Evolutionary conservation across 2,797 vertebrate species (phyloP).

Genomic region (Gymnothorax reevesii): DNA sequence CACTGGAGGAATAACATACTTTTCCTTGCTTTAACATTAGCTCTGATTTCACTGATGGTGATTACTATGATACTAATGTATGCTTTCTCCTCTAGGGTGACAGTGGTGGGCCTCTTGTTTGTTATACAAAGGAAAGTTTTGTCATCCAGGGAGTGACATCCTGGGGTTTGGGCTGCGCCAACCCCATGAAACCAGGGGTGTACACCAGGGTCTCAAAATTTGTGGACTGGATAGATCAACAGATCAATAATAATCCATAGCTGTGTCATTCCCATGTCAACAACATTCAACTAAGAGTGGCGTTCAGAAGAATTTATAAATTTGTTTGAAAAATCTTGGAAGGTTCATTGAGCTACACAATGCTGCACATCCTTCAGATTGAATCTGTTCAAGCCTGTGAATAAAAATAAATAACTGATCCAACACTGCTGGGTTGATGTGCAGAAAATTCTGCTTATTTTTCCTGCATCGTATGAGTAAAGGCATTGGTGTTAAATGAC

Average conservation of each 20-base stretch:
- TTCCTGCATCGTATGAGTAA: background rate
- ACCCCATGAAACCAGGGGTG: slow-evolving; percentile 90
- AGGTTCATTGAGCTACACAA: background rate
- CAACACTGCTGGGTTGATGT: background rate
- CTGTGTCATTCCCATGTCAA: background rate
- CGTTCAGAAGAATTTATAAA: background rate
- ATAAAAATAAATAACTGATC: slow-evolving; percentile 13
- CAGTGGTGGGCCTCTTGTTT: slow-evolving; percentile 94
- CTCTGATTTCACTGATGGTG: background rate
- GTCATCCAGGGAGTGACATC: slow-evolving; percentile 92
- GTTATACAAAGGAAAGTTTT: slow-evolving; percentile 78
- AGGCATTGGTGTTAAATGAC: background rate
- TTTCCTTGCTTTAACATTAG: background rate
- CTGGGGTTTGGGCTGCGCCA: slow-evolving; percentile 93
- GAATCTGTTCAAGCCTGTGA: background rate
- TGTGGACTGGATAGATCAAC: slow-evolving; percentile 78
- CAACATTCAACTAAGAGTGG: background rate
- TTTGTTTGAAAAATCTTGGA: background rate
- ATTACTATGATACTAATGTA: background rate
- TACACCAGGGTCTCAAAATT: slow-evolving; percentile 88
- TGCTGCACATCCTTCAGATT: background rate
- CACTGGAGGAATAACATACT: too few species aligned
- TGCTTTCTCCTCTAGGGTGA: slow-evolving; percentile 79
- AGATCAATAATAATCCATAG: slow-evolving; percentile 62
- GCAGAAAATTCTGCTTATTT: background rate